A percentile compares a stretch with the other conserved stretches of the same genome.
These are phyloP conservation scores for Drosophila melanosoma DNA, from an alignment of 2,888 invertebrate species.

Conservation along the genomic window DNA sequence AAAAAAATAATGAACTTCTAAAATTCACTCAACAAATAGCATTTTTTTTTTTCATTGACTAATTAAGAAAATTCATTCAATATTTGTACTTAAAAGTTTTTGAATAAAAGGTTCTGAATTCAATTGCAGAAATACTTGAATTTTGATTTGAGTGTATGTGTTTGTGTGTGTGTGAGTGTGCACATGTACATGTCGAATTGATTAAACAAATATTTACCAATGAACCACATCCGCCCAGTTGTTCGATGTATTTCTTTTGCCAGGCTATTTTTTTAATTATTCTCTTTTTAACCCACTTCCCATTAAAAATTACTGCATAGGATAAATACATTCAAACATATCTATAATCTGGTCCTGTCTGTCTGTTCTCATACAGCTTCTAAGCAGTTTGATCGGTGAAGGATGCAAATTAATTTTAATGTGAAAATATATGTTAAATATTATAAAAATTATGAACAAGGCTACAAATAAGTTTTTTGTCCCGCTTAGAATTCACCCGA, in stretches of 20 bases:
- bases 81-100: neutral
- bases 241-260: constrained; percentile 19
- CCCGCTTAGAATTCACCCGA: too few species aligned
- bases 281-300: neutral
- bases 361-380: neutral
- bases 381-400: neutral
- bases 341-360: neutral
- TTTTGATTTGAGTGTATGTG: neutral
- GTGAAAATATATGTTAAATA: neutral
- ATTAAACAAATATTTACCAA: constrained; percentile 76
- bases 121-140: neutral
- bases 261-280: neutral
- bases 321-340: neutral
- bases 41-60: neutral
- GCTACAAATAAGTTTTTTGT: neutral
- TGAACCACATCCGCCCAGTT: constrained; percentile 47
- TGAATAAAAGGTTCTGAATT: neutral
- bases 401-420: neutral
- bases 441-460: too few species aligned
- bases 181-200: constrained; percentile 57
- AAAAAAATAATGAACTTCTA: neutral
- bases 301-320: neutral
- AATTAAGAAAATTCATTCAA: neutral
- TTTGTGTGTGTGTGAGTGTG: constrained; percentile 11
- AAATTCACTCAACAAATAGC: neutral